phyloP scores from a whole-genome alignment of 2,113 vertebrate genomes.

The Bambusicola thoracicus region DNA sequence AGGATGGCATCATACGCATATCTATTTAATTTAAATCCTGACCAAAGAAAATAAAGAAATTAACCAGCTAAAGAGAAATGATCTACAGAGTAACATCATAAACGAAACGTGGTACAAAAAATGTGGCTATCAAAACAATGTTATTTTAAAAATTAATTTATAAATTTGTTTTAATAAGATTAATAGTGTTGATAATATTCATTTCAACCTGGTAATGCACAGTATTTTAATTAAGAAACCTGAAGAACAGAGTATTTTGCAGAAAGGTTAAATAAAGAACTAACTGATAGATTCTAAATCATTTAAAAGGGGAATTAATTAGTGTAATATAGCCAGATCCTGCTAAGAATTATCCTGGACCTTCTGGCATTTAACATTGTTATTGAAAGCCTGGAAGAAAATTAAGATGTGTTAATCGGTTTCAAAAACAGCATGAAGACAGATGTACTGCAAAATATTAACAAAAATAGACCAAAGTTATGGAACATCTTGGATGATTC shows the following conservation, averaged over 20 bases:
- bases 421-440: not conserved
- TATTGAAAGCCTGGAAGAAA: not conserved
- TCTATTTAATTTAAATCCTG: not conserved
- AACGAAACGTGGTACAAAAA: not conserved
- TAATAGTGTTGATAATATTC: not conserved
- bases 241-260: not conserved
- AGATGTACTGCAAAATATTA: not conserved
- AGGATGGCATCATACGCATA: not conserved
- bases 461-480: constrained; percentile 6
- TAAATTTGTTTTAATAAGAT: not conserved
- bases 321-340: not conserved
- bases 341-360: not conserved
- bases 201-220: not conserved
- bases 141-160: not conserved
- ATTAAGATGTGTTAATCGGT: not conserved
- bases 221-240: not conserved
- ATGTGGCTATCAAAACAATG: not conserved
- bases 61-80: not conserved
- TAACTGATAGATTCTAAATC: not conserved
- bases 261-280: not conserved
- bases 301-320: not conserved
- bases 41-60: not conserved
- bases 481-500: not conserved
- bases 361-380: not conserved
- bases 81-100: not conserved